Conservation (phyloP, 2,888 invertebrate species). For the Eupelmus urozonus region DNA sequence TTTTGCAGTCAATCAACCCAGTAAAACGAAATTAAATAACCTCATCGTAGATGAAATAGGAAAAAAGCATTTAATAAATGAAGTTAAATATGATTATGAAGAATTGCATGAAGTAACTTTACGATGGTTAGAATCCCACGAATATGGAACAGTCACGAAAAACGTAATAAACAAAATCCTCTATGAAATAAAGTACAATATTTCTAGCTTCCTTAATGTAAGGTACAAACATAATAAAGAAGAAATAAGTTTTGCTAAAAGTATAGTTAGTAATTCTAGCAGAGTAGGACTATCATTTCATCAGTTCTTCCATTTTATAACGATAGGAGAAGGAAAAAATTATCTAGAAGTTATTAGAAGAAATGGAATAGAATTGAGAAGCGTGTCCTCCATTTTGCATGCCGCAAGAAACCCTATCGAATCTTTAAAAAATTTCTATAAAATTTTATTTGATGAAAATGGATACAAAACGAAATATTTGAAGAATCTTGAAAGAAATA, state of each 20-base stretch:
- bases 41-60: constrained; percentile 58
- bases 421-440: constrained; percentile 63
- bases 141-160: constrained; percentile 62
- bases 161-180: constrained; percentile 63
- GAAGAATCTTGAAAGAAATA: constrained; percentile 19
- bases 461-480: constrained; percentile 47
- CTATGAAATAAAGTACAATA: constrained; percentile 64
- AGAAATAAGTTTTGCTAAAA: constrained; percentile 61
- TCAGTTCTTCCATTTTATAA: constrained; percentile 59
- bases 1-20: constrained; percentile 41
- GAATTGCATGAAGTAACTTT: constrained; percentile 67
- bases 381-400: constrained; percentile 64
- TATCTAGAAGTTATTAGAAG: constrained; percentile 53
- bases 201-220: constrained; percentile 61
- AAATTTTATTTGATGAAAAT: constrained; percentile 59
- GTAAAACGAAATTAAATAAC: constrained; percentile 49
- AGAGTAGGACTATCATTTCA: neutral
- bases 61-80: constrained; percentile 42
- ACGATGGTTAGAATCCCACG: constrained; percentile 68
- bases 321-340: constrained; percentile 39
- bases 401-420: constrained; percentile 61
- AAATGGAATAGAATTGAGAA: constrained; percentile 62
- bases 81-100: constrained; percentile 64
- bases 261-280: neutral
- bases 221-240: constrained; percentile 57